Conservation (phyloP, 1,140 invertebrate genomes). For the Heliconius melpomene region DNA sequence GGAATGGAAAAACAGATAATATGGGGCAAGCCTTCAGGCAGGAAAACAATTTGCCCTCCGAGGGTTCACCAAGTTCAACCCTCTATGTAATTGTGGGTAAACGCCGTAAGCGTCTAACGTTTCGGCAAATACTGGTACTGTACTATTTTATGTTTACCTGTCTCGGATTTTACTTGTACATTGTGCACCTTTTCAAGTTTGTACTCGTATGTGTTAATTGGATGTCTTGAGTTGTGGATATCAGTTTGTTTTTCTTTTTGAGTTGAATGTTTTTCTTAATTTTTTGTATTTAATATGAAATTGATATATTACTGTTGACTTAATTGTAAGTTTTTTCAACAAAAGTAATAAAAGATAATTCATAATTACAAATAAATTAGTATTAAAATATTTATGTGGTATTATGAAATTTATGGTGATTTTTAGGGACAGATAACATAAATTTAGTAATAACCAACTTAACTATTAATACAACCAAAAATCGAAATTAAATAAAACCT, state of each 20-base stretch:
- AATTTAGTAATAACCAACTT: no score
- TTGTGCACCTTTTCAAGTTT: constrained; percentile 6
- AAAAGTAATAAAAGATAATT: no score
- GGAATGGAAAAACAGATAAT: constrained; percentile 59
- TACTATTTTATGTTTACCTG: background rate
- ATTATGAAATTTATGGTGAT: no score
- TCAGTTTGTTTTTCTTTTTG: background rate
- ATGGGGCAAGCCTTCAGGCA: constrained; percentile 57
- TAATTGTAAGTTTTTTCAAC: no score
- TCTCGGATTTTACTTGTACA: constrained; percentile 16
- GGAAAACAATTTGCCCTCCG: constrained; percentile 59
- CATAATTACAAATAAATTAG: no score
- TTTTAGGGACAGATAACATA: no score
- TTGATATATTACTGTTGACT: no score
- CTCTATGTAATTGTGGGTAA: constrained; percentile 61
- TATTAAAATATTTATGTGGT: no score
- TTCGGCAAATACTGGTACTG: constrained; percentile 22
- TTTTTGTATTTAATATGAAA: no score
- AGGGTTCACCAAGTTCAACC: constrained; percentile 45
- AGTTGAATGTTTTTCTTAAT: background rate
- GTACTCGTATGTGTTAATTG: background rate
- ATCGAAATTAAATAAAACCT: no score
- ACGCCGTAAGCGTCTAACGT: constrained; percentile 51
- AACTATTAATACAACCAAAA: no score
- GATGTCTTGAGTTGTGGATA: background rate